Evolutionary conservation across 2,797 vertebrate genomes (phyloP).

Genomic region (Pagetopsis macropterus): DNA sequence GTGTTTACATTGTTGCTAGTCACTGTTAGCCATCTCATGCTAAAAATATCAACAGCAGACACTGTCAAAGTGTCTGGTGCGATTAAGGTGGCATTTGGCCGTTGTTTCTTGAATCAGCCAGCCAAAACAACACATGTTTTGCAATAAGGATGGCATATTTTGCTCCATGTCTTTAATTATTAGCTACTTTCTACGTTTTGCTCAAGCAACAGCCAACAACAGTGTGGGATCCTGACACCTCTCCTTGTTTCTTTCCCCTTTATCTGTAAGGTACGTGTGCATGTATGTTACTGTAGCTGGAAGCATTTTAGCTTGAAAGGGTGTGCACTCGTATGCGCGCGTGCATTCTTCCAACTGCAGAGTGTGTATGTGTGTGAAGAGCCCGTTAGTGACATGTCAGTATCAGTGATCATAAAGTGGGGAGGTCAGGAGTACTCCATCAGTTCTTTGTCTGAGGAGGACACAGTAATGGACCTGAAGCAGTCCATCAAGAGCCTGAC

Average conservation of each 20-base stretch:
- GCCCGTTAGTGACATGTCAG: slow-evolving; percentile 86
- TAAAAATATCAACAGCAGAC: slow-evolving; percentile 73
- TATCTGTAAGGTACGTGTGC: slow-evolving; percentile 44
- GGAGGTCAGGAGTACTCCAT: slow-evolving; percentile 98
- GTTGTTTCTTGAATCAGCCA: slow-evolving; percentile 22
- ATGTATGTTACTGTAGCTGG: slow-evolving; percentile 40
- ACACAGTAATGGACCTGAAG: slow-evolving; percentile 96
- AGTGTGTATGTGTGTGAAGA: slow-evolving; percentile 39
- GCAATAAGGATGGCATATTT: neutral
- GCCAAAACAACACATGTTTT: neutral
- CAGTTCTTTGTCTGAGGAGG: slow-evolving; percentile 95
- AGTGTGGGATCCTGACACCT: slow-evolving; percentile 34
- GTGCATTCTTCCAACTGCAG: slow-evolving; percentile 41
- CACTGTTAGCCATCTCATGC: slow-evolving; percentile 67
- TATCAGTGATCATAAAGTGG: slow-evolving; percentile 99
- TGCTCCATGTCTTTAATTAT: slow-evolving; percentile 21
- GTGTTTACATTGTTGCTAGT: slow-evolving; percentile 65
- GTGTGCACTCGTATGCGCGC: slow-evolving; percentile 30
- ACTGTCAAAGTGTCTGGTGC: slow-evolving; percentile 24
- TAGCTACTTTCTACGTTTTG: slow-evolving; percentile 16
- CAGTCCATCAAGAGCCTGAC: slow-evolving; percentile 97
- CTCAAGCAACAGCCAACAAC: slow-evolving; percentile 16
- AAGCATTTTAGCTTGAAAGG: slow-evolving; percentile 16
- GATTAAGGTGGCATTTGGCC: slow-evolving; percentile 27
- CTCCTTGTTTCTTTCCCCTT: slow-evolving; percentile 23